A percentile compares a stretch with the other conserved stretches of the same genome.
Conservation (phyloP, 2,797 vertebrate species). For the Argya squamiceps region DNA sequence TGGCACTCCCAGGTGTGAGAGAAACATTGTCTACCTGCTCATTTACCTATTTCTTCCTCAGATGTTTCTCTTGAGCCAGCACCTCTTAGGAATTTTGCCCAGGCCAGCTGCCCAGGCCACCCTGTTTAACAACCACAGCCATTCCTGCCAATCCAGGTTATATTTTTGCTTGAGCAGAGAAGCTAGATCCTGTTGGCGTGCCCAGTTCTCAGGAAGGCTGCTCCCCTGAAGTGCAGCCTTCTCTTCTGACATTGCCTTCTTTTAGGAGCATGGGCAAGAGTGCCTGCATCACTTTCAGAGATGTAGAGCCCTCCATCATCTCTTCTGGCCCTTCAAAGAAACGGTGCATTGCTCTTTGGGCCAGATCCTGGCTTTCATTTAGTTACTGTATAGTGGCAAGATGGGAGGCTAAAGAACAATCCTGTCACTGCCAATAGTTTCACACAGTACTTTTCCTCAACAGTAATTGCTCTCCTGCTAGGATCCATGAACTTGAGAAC, state of each 20-base stretch:
- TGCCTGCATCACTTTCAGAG: not conserved
- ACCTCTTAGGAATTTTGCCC: not conserved
- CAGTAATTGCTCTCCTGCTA: constrained; percentile 14
- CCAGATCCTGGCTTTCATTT: not conserved
- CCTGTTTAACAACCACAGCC: not conserved
- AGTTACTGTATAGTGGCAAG: not conserved
- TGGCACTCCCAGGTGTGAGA: not conserved
- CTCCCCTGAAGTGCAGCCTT: not conserved
- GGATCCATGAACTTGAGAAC: constrained; percentile 60
- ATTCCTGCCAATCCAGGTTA: rapidly evolving
- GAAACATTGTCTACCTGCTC: not conserved
- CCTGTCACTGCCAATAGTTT: not conserved
- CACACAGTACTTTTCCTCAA: constrained; percentile 29
- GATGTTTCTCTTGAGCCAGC: not conserved
- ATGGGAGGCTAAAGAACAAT: not conserved
- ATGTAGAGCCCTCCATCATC: not conserved
- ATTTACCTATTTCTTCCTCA: not conserved
- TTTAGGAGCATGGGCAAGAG: not conserved
- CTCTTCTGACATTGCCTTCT: not conserved
- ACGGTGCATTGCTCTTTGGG: rapidly evolving
- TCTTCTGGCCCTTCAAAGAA: not conserved
- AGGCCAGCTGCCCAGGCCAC: not conserved
- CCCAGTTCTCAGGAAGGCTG: not conserved
- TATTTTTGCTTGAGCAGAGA: not conserved
- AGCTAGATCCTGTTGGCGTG: not conserved